Base-by-base conservation (phyloP, 2,797 vertebrate genomes). In the Pagetopsis macropterus region DNA sequence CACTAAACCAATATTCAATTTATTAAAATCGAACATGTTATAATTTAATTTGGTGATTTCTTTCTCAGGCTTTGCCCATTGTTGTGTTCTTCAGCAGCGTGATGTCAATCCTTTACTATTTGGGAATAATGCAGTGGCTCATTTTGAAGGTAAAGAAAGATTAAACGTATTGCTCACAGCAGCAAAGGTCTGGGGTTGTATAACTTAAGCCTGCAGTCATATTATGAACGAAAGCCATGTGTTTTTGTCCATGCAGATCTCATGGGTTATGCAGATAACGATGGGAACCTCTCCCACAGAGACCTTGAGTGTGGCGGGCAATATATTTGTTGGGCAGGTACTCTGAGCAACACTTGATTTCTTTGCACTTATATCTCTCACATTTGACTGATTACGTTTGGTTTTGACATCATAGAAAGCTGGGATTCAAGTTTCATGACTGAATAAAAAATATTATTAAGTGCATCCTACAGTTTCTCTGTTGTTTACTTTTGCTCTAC, bases 321-420 rank as follows among this genome's bases (percentile, higher is more conserved):
- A 98, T 87, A 97, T 99, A 92, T 99, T 99, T 66, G 95, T 99
- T 84, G 97, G 98, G 51, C 97, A 97, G 97, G 98, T 99, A 94
- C 70, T 88, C 43, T 46, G 21, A 9, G 43, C 58, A 33, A 43
- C 16, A 14, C 63, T 54, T 7, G 3, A 23, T 50, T 9, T 57
- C 43, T 78, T 2, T 33, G 10, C 9, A 40, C 13, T 21, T 27
- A 8, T 62, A 50, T 72, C 15, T 70, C 43, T 50, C 11, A 69
- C 9, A 11, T 16, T 7, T 31, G 3, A 49, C 11, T 63, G 2
- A 44, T 5, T 57, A 43, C 27, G 40, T n/a, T 31, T 70, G 40
- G 7, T 15, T 52, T 65, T 45, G 21, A 40, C 43, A 65, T 14
- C 33, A 41, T 7, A 3, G 57, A 41, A 8, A 69, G 15, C 16